A percentile compares a stretch with the other conserved stretches of the same genome.
phyloP scores from a whole-genome alignment of 2,888 invertebrate species.

The Morpho achilles region DNA sequence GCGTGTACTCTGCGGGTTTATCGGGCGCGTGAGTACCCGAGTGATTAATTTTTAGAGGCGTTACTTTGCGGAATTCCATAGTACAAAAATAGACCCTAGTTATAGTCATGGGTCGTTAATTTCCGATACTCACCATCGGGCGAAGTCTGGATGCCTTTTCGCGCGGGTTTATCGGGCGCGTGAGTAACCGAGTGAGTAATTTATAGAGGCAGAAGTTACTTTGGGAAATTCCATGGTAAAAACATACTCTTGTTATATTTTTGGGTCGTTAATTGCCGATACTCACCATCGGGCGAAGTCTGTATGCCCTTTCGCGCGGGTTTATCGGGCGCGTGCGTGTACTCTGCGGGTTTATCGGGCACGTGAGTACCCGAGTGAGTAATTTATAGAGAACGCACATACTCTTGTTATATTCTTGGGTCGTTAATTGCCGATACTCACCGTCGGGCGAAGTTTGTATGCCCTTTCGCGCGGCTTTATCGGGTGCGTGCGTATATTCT shows the following conservation, averaged over 20 bases:
- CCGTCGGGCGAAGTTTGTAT: slow-evolving; percentile 4
- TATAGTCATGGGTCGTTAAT: too few species aligned
- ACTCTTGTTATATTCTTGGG: too few species aligned
- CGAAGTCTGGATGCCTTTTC: slow-evolving; percentile 95
- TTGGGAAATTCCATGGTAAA: background rate
- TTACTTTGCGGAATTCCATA: too few species aligned
- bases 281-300: slow-evolving; percentile 20
- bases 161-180: slow-evolving; percentile 28
- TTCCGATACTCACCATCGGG: slow-evolving; percentile 86
- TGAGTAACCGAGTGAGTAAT: background rate
- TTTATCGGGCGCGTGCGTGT: slow-evolving; percentile 26
- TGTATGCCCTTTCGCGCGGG: slow-evolving; percentile 3
- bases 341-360: background rate
- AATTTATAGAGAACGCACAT: background rate
- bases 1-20: background rate
- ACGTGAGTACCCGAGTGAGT: background rate
- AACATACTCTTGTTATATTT: too few species aligned
- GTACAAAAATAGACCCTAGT: too few species aligned
- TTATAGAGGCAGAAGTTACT: background rate
- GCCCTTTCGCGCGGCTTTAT: background rate
- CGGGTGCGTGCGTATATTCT: background rate
- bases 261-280: too few species aligned
- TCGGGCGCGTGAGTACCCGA: background rate
- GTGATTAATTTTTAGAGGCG: too few species aligned
- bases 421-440: slow-evolving; percentile 16